Percentiles rank a stretch among this genome's conserved stretches.
Conservation (phyloP, 2,113 vertebrate species). For the Chelonoidis abingdonii region DNA sequence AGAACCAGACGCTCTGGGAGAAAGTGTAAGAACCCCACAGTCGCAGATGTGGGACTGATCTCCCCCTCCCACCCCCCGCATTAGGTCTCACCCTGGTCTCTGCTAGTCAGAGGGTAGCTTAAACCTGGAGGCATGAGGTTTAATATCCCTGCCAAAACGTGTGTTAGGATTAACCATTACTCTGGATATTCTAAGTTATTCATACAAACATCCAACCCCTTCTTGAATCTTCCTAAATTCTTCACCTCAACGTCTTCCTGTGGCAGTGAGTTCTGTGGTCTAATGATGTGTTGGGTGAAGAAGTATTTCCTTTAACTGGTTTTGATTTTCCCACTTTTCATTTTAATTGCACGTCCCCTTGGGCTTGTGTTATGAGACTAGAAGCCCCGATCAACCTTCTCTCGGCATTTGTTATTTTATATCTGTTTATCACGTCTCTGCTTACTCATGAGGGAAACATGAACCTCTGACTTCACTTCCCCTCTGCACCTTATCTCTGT, state of each 20-base stretch:
- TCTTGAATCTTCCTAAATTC: not conserved
- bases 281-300: not conserved
- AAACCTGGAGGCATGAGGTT: not conserved
- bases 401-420: not conserved
- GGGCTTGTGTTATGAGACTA: not conserved
- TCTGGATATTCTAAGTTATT: not conserved
- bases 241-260: not conserved
- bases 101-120: not conserved
- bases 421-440: not conserved
- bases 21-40: not conserved
- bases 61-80: too few species aligned
- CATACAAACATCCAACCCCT: not conserved
- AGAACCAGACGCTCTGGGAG: not conserved
- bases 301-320: not conserved
- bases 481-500: not conserved
- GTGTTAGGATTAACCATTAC: not conserved
- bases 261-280: rapidly evolving
- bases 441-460: not conserved
- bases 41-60: not conserved
- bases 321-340: not conserved
- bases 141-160: not conserved
- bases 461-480: not conserved
- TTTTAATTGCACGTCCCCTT: not conserved
- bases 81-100: not conserved
- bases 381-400: not conserved